These are phyloP conservation scores for Euphysa ruthae DNA, from an alignment of 30 jellyfish, hydroid and myxozoan species.

Conservation along the genomic window DNA sequence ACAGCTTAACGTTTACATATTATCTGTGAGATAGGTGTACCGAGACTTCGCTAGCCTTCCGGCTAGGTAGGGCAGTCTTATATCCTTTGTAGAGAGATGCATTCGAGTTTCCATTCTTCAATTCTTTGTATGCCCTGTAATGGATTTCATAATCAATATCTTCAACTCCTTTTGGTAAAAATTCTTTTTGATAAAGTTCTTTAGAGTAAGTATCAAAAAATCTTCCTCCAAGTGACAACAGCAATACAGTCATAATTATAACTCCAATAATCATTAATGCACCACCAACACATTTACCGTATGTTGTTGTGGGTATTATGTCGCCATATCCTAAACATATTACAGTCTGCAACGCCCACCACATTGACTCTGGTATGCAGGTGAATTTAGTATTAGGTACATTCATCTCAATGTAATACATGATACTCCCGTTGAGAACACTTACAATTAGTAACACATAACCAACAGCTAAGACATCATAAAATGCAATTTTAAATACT, in stretches of 20 bases:
- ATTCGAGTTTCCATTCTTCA: too few species aligned
- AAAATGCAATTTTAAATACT: neutral
- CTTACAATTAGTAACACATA: neutral
- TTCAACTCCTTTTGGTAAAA: conserved; percentile 16
- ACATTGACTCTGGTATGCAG: conserved; percentile 34
- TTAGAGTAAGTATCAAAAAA: conserved; percentile 10
- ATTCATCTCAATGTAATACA: conserved; percentile 14
- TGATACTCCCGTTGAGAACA: conserved; percentile 14
- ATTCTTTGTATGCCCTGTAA: too few species aligned
- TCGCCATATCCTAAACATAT: conserved; percentile 31
- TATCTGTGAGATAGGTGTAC: too few species aligned
- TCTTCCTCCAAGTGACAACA: conserved; percentile 28
- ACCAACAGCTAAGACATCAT: conserved; percentile 11
- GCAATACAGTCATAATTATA: neutral
- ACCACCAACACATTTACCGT: conserved; percentile 6
- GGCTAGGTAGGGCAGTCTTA: too few species aligned
- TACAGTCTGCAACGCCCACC: conserved; percentile 42
- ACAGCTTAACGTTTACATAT: too few species aligned
- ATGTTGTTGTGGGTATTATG: conserved; percentile 20
- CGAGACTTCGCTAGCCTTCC: too few species aligned
- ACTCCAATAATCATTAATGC: conserved; percentile 19
- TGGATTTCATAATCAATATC: neutral
- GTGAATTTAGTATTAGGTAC: conserved; percentile 10
- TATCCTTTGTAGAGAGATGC: too few species aligned
- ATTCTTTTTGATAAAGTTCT: neutral